Percentiles rank a stretch among this genome's conserved stretches.
These are phyloP conservation scores for Apogon talboti DNA, from an alignment of 2,797 vertebrate species.

Conservation along the genomic window DNA sequence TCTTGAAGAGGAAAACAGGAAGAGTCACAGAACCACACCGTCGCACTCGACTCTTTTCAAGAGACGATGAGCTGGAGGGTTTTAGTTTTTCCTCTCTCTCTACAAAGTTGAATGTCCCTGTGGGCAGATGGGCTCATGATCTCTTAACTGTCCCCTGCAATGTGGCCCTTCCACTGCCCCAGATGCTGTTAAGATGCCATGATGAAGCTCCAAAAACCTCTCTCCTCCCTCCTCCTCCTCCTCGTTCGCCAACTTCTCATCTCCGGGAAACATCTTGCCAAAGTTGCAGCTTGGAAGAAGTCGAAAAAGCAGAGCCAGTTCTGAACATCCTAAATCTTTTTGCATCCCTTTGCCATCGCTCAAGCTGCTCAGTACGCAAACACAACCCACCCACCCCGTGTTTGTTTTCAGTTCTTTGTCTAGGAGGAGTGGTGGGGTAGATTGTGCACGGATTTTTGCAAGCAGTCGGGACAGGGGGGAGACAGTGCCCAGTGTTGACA, in stretches of 20 bases:
- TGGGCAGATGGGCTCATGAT: slow-evolving; percentile 41
- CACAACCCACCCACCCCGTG: slow-evolving; percentile 20
- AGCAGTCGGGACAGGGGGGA: slow-evolving; percentile 38
- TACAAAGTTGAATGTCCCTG: slow-evolving; percentile 66
- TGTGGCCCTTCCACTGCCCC: slow-evolving; percentile 32
- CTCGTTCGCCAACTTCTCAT: slow-evolving; percentile 38
- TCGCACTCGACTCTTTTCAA: slow-evolving; percentile 27
- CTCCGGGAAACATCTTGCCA: slow-evolving; percentile 65
- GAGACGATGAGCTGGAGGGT: slow-evolving; percentile 1
- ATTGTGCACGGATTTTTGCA: slow-evolving; percentile 55
- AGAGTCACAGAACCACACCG: slow-evolving; percentile 50
- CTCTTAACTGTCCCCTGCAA: slow-evolving; percentile 34
- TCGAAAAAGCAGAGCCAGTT: slow-evolving; percentile 36
- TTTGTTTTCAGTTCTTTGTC: slow-evolving; percentile 44
- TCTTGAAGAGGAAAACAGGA: slow-evolving; percentile 43
- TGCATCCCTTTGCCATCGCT: slow-evolving; percentile 29
- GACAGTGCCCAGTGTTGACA: slow-evolving; percentile 36
- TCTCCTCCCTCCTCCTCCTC: not conserved
- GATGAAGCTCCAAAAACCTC: slow-evolving; percentile 37
- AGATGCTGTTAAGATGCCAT: slow-evolving; percentile 58
- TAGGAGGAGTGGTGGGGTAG: slow-evolving; percentile 25
- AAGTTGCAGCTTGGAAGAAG: slow-evolving; percentile 53
- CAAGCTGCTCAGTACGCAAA: slow-evolving; percentile 42
- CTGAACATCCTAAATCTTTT: slow-evolving; percentile 23
- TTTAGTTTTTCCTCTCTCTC: slow-evolving; percentile 14